Evolutionary conservation across 1,140 invertebrate species (phyloP), one percentile per base, ranked within the genome.

Genomic region (Lordiphosa stackelbergi): DNA sequence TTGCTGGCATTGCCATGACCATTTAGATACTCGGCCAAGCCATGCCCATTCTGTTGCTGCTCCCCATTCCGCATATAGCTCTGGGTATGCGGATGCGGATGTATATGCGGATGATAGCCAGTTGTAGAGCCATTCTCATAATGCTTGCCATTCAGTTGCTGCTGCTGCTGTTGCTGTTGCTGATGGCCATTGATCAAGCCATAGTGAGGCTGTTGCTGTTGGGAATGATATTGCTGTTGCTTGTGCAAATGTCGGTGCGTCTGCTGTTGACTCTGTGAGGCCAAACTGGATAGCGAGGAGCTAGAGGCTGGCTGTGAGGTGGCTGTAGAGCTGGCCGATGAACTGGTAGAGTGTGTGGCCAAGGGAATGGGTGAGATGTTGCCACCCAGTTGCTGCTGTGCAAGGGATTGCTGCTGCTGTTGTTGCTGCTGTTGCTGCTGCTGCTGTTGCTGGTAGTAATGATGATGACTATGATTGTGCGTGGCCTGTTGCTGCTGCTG

Each of bases 221-320:
- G 68, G 0, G 70, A 48, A 56, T 83, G 72, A 31, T 79, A 63
- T 35, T 73, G 78, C 52, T 84, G 73, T 12, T 53, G 66, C 38
- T 66, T 71, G 22, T 53, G 75, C 4, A 22, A 47, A 42, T 74
- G 77, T 3, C 61, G 70, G 10, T 74, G 68, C 54, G 75, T 57
- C 51, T 85, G 83, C 56, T 85, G 83, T 53, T 85, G 83, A 34
- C 75, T 77, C 31, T 87, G 85, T n/a, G 85, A 87, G 19, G 85
- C 71, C 37, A 86, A 41, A 51, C 75, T 83, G 28, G 85, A 86
- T 9, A 87, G 58, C 8, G 81, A 87, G 28, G 85, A 87, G 34
- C 85, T 86, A 5, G 85, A 87, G 0, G 85, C 81, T 24, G 85
- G 85, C 66, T 86, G 85, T 9, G 85, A 86, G 40, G 85, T 86